Base-by-base conservation (phyloP, 2,888 invertebrate species). In the Eupithecia inturbata region DNA sequence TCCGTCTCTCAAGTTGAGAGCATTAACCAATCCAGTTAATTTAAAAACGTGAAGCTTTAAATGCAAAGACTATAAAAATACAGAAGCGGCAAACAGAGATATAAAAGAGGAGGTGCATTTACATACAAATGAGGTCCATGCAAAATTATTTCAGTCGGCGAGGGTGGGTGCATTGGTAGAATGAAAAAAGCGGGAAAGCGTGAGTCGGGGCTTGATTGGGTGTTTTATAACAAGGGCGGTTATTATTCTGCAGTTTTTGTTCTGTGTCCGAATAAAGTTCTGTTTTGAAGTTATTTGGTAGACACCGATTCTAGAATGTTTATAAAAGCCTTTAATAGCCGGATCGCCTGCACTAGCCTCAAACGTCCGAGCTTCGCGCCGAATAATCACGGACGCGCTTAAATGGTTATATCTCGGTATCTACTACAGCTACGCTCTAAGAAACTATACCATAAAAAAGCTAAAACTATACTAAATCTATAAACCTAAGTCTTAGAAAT, bases 101-200 rank as follows among this genome's bases (percentile, higher is more conserved):
- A 91, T 91, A 91, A 90, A 88, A 87, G 87, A 82, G 79, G 82
- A 85, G 82, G 82, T 83, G 83, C 88, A 92, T 92, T 92, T 90
- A 86, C 92, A 92, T 92, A 90, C 91, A 92, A 91, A 92, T 91
- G 91, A 92, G 91, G 84, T 82, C 82, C 83, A 84, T 82, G 85
- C 82, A 86, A 86, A 89, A 89, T 90, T 88, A 88, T 88, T 88
- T 87, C 87, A 85, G 85, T 82, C 83, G 80, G 72, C 57, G 74
- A 75, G 75, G 82, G 80, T 83, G 75, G 82, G 80, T 83, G 82
- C 84, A 86, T 82, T 84, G 86, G 81, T 82, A 85, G 83, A 79
- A 77, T 80, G 77, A 81, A 86, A 86, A 84, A 83, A 78, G 73
- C 71, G 68, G 82, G 26, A 73, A 82, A 82, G 74, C 14, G 70